These are phyloP conservation scores for Chiloscyllium plagiosum DNA, from an alignment of 2,113 vertebrate species.

Conservation along the genomic window DNA sequence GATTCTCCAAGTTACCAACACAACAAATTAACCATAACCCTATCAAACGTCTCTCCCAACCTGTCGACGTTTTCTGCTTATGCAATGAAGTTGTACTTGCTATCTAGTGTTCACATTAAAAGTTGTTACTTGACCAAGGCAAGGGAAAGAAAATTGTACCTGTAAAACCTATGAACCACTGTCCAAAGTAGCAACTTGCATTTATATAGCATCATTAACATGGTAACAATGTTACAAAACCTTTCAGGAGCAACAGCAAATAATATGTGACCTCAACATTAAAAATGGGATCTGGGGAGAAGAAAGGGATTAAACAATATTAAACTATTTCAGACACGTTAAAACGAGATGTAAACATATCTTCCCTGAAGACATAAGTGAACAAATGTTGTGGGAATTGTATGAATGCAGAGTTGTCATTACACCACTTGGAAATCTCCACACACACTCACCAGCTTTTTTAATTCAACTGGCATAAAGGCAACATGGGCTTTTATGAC, in stretches of 20 bases:
- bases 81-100: background rate
- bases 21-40: background rate
- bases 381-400: background rate
- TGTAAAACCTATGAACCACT: background rate
- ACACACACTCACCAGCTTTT: background rate
- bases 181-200: background rate
- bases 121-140: background rate
- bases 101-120: background rate
- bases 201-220: conserved; percentile 2
- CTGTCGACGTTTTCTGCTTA: background rate
- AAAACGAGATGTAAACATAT: background rate
- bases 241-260: background rate
- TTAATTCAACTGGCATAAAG: background rate
- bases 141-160: background rate
- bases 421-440: background rate
- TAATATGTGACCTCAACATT: background rate
- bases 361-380: background rate
- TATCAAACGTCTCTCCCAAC: background rate
- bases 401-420: background rate
- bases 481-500: background rate
- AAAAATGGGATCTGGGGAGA: background rate
- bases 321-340: background rate
- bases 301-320: background rate
- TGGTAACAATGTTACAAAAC: background rate
- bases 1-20: background rate